Conservation (phyloP, 2,113 vertebrate species). For the Pimephales promelas region DNA sequence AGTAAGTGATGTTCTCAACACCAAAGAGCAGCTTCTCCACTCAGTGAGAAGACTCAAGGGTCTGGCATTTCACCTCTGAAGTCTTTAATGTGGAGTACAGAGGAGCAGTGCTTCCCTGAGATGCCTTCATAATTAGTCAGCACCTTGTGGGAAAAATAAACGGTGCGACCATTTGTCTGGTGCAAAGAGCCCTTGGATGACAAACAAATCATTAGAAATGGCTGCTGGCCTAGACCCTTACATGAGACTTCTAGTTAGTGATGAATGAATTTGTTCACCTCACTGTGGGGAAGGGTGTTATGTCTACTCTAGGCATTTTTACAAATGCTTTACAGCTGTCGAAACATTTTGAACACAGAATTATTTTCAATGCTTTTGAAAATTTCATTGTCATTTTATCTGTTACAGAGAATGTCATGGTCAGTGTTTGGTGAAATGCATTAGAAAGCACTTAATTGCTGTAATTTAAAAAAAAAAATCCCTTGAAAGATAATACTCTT, state of each 20-base stretch:
- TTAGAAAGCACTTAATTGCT: too few species aligned
- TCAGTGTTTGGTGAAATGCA: too few species aligned
- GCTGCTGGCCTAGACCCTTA: background rate
- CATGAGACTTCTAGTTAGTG: background rate
- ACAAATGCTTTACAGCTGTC: background rate
- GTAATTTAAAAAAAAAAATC: too few species aligned
- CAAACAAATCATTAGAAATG: slow-evolving; percentile 31
- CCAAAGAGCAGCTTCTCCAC: slow-evolving; percentile 7
- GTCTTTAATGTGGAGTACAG: slow-evolving; percentile 19
- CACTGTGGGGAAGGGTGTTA: background rate
- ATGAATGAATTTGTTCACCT: background rate
- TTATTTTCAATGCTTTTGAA: background rate
- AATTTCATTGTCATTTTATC: background rate
- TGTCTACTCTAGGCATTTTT: background rate
- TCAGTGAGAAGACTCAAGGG: slow-evolving; percentile 17
- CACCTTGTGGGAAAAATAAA: slow-evolving; percentile 31
- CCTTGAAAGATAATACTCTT: too few species aligned
- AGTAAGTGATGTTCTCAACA: slow-evolving; percentile 17
- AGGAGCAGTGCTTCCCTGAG: slow-evolving; percentile 34
- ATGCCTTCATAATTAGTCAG: slow-evolving; percentile 45
- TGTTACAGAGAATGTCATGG: background rate
- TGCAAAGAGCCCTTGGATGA: slow-evolving; percentile 34
- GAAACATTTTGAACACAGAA: background rate
- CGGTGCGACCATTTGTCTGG: slow-evolving; percentile 33
- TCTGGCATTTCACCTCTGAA: background rate